These are phyloP conservation scores for Gallinago paraguaiae DNA, from an alignment of 2,113 vertebrate genomes.

Conservation along the genomic window DNA sequence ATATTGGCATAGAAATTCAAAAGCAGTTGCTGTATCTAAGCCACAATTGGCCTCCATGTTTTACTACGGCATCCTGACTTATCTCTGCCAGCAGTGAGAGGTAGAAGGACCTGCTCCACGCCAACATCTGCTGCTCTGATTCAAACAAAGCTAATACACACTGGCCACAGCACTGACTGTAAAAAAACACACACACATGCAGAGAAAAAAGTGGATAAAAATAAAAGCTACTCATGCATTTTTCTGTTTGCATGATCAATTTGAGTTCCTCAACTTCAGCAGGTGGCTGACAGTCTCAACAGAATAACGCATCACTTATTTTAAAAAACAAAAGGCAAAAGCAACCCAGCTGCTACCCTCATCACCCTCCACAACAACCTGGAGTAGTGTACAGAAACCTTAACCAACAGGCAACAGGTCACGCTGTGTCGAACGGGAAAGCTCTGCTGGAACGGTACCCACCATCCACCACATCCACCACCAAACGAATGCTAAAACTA, in stretches of 20 bases:
- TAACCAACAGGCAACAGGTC: background rate
- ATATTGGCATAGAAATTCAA: background rate
- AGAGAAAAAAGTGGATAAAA: background rate
- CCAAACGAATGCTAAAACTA: background rate
- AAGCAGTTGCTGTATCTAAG: background rate
- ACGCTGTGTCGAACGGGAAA: background rate
- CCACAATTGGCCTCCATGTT: background rate
- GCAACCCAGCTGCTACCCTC: background rate
- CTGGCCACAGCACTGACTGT: background rate
- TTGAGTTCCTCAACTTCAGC: background rate
- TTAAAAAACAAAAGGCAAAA: background rate
- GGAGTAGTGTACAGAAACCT: background rate
- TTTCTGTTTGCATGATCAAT: background rate
- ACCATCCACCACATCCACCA: background rate
- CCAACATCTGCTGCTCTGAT: background rate
- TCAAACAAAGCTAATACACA: background rate
- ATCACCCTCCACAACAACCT: background rate
- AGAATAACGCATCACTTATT: background rate
- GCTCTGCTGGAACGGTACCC: background rate
- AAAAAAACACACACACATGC: background rate
- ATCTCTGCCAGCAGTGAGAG: background rate
- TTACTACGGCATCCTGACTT: background rate
- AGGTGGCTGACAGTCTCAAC: background rate
- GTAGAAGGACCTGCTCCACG: background rate
- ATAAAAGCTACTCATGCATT: background rate